These are phyloP conservation scores for Hemicentrotus pulcherrimus DNA, from an alignment of 35 echinoderm and acorn worm species.

Conservation along the genomic window DNA sequence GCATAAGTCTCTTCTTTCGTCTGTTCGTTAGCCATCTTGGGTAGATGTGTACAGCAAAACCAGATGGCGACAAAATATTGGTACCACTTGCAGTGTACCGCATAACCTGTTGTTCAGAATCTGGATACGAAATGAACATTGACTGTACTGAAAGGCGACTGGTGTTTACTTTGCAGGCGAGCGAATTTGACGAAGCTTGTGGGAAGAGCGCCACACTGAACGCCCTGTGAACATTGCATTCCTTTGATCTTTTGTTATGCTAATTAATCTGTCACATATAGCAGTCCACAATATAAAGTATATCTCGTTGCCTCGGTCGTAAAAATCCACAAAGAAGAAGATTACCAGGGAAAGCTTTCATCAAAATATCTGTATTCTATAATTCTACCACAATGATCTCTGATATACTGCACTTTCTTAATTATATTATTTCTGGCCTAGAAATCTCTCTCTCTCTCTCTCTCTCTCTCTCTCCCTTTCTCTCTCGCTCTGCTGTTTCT, in stretches of 20 bases:
- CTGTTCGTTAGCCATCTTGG: slow-evolving; percentile 74
- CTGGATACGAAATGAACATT: neutral
- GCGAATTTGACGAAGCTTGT: neutral
- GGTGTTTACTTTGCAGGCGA: neutral
- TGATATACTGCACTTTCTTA: too few species aligned
- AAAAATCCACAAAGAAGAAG: too few species aligned
- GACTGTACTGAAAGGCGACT: neutral
- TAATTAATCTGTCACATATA: neutral
- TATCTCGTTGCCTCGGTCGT: too few species aligned
- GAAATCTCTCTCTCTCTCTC: too few species aligned
- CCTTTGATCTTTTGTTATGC: slow-evolving; percentile 11
- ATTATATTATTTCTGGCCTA: too few species aligned
- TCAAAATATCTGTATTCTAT: too few species aligned
- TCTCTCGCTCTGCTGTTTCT: too few species aligned
- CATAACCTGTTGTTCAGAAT: neutral
- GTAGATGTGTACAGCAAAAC: neutral
- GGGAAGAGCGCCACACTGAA: neutral
- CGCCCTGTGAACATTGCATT: neutral
- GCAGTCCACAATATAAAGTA: neutral
- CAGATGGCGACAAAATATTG: neutral
- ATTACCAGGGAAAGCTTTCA: too few species aligned
- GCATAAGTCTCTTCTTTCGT: slow-evolving; percentile 87
- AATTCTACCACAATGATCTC: too few species aligned
- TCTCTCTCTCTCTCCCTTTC: too few species aligned
- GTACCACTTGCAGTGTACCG: neutral